A percentile compares a stretch with the other conserved stretches of the same genome.
These are phyloP conservation scores for Mycalesis mineus DNA, from an alignment of 2,888 invertebrate species.

Conservation along the genomic window DNA sequence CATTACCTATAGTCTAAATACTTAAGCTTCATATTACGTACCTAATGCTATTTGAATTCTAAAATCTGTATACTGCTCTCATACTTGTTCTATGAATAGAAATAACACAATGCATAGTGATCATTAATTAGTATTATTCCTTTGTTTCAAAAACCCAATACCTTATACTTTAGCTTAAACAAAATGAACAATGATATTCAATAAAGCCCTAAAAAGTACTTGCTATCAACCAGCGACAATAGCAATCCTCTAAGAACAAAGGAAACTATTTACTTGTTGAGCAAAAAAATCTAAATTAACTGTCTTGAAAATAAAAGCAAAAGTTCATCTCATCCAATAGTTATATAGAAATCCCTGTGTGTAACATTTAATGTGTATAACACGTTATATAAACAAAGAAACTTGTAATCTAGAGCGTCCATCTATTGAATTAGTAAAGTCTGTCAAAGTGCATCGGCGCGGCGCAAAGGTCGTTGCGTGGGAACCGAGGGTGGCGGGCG, in stretches of 20 bases:
- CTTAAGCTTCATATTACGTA: too few relatives aligned
- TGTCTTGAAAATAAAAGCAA: neutral
- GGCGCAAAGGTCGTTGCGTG: constrained; percentile 78
- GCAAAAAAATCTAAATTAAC: neutral
- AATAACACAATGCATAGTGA: neutral
- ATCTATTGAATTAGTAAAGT: constrained; percentile 77
- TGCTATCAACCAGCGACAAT: too few relatives aligned
- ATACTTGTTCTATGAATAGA: too few relatives aligned
- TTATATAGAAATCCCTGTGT: neutral
- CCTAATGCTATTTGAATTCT: too few relatives aligned
- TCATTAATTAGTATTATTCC: too few relatives aligned
- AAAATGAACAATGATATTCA: neutral
- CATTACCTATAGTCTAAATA: too few relatives aligned
- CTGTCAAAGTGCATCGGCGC: constrained; percentile 76
- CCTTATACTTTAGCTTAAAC: too few relatives aligned
- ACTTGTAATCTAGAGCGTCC: constrained; percentile 51
- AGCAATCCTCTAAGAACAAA: neutral
- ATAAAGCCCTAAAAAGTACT: neutral
- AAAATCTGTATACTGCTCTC: too few relatives aligned
- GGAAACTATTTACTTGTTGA: neutral
- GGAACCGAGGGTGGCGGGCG: constrained; percentile 56
- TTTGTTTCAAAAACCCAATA: too few relatives aligned
- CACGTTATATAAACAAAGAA: constrained; percentile 32
- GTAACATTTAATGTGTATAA: constrained; percentile 7
- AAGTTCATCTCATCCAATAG: neutral